Conservation (phyloP, 2,888 invertebrate species). For the Bhutanitis thaidina region DNA sequence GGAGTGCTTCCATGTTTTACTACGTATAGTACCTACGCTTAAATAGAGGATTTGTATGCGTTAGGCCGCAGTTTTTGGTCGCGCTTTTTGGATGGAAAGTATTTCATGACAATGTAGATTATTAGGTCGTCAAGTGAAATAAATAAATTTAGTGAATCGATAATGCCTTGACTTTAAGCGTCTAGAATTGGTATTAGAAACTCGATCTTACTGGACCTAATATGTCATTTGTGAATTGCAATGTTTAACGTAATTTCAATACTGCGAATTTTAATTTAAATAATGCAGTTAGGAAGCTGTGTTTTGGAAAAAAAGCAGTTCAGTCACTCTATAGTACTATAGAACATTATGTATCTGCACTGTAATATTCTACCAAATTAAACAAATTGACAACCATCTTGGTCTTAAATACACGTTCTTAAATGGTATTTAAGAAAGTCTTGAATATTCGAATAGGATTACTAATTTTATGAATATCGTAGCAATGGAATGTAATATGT, state of each 20-base stretch:
- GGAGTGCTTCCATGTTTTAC: conserved; percentile 78
- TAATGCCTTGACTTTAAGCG: neutral
- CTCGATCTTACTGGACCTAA: neutral
- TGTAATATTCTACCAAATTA: neutral
- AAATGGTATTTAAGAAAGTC: neutral
- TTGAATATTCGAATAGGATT: neutral
- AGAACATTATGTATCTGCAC: neutral
- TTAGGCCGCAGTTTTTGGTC: conserved; percentile 40
- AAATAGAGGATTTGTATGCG: conserved; percentile 64
- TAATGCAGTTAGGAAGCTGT: neutral
- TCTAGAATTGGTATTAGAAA: neutral
- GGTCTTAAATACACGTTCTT: no score
- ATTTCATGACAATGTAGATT: conserved; percentile 32
- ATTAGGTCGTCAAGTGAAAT: neutral
- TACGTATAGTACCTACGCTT: conserved; percentile 52
- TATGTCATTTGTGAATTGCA: neutral
- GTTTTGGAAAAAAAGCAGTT: neutral
- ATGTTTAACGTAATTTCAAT: neutral
- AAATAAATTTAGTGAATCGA: conserved; percentile 1
- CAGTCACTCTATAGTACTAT: no score
- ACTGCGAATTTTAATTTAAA: neutral
- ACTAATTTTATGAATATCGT: neutral
- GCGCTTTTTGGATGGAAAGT: conserved; percentile 63
- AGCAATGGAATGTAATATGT: neutral
- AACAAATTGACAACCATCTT: neutral